Evolutionary conservation across 2,888 invertebrate species (phyloP), one percentile per base, ranked within the genome.

Genomic region (Diarsia mendica): DNA sequence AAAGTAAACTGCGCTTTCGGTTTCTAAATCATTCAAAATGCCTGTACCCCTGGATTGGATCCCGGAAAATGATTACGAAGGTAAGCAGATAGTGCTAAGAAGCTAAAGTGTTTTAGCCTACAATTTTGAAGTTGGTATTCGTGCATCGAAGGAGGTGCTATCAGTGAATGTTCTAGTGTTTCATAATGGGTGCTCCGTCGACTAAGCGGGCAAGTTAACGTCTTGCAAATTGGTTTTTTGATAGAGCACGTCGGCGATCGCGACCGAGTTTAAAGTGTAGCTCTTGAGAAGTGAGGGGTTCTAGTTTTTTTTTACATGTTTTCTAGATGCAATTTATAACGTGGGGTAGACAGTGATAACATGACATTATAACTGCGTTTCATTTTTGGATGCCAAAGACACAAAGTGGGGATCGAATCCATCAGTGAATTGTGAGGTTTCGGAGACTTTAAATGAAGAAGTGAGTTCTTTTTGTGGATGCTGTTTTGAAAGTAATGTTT

Each of bases 191-290:
- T 67, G 72, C 64, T 75, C 11, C 11, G 39, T 6, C 11, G 66
- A 33, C 39, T 69, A 49, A 83, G 67, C 49, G 66, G 61, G 61
- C 72, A 73, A 72, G 68, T 65, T 70, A 86, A 75, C 74, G 71
- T 64, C 65, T 84, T 83, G 68, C 20, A 85, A 75, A 75, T 78
- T 75, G 55, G 33, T 49, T 84, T 66, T 78, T 67, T 69, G 84
- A 84, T 87, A 82, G 23, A 71, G 82, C 82, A 87, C 87, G 87
- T 82, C 48, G 63, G 46, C 63, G 72, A 77, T 71, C 73, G 75
- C 64, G 73, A 68, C 70, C 61, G 67, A 63, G 71, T 53, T 75
- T 72, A 20, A 77, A 84, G 51, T 73, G 58, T 23, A 13, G 49
- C 39, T 72, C 75, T 86, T 69, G 39, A 69, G 61, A 75, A 71